Conservation (phyloP, 2,888 invertebrate genomes). For the Tetrapedia diversipes region DNA sequence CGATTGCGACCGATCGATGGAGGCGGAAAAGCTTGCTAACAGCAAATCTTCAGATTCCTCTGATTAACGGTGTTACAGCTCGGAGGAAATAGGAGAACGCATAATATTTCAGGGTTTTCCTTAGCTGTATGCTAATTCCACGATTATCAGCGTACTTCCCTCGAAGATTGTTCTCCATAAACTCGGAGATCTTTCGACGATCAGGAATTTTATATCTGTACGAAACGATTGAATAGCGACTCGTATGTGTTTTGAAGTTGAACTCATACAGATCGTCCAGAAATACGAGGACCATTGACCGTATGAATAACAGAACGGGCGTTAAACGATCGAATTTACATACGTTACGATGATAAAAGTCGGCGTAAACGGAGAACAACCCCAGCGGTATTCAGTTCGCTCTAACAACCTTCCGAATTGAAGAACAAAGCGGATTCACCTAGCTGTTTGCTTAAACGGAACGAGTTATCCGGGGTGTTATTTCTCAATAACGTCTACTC, state of each 20-base stretch:
- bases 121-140: no score
- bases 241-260: neutral
- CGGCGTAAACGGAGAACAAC: neutral
- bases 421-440: neutral
- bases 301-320: neutral
- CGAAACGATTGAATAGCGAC: neutral
- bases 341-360: neutral
- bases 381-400: neutral
- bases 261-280: neutral
- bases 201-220: neutral
- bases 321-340: slow-evolving; percentile 6
- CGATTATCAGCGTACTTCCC: neutral
- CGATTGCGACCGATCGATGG: no score
- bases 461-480: neutral
- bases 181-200: neutral
- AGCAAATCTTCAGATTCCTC: no score
- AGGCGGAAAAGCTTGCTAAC: no score
- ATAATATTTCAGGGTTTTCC: no score
- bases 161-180: neutral
- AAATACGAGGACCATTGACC: neutral
- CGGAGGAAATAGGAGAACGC: no score
- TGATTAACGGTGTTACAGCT: no score
- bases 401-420: neutral
- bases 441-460: neutral
- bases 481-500: neutral